Evolutionary conservation across 2,113 vertebrate species (phyloP).

Genomic region (Verasper variegatus): DNA sequence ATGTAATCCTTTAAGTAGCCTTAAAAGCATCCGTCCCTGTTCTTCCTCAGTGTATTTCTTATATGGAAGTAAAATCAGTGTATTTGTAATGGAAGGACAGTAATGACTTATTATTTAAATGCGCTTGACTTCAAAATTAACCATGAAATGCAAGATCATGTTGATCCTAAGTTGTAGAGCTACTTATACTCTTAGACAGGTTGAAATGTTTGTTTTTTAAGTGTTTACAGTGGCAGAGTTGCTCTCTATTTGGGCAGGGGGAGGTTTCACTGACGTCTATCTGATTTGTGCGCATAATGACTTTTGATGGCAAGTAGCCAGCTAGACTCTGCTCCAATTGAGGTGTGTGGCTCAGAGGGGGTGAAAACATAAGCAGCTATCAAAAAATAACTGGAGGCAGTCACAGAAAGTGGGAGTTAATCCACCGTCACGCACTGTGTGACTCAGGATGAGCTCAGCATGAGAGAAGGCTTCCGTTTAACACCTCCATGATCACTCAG

Average conservation of each 20-base stretch:
- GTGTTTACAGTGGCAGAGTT: too few species aligned
- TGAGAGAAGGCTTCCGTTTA: background rate
- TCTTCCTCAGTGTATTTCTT: conserved; percentile 1
- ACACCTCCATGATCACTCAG: background rate
- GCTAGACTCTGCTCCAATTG: background rate
- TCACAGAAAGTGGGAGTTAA: background rate
- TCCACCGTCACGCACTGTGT: background rate
- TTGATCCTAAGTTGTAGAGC: too few species aligned
- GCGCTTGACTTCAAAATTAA: too few species aligned
- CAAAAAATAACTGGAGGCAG: background rate
- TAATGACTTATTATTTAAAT: background rate
- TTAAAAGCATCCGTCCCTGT: background rate
- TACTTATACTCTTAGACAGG: too few species aligned
- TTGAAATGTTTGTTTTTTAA: too few species aligned
- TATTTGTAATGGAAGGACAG: conserved; percentile 11
- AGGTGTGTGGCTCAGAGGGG: background rate
- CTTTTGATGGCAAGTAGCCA: background rate
- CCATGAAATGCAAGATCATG: too few species aligned
- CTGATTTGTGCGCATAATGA: background rate
- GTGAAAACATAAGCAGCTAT: background rate
- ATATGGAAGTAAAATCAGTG: background rate
- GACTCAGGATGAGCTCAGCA: background rate
- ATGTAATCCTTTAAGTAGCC: background rate
- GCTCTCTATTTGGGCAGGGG: too few species aligned
- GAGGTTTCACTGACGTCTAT: background rate